A percentile compares a stretch with the other conserved stretches of the same genome.
Evolutionary conservation across 2,797 vertebrate species (phyloP).

Genomic region (Cynopterus sphinx): DNA sequence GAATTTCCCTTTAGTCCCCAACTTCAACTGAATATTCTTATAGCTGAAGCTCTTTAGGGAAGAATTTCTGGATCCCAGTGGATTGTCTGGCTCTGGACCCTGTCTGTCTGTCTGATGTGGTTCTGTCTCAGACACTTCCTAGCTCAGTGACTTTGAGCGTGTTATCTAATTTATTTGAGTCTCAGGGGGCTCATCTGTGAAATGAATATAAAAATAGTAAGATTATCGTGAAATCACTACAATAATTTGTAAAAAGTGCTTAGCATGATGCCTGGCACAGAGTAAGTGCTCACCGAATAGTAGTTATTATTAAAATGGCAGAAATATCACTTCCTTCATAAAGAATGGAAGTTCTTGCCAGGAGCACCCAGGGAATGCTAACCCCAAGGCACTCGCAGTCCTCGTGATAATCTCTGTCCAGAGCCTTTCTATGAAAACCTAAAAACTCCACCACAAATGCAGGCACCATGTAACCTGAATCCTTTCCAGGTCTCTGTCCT

Average conservation of each 20-base stretch:
- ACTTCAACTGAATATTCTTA: background rate
- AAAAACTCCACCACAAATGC: background rate
- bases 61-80: background rate
- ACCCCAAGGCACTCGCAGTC: background rate
- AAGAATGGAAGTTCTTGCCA: background rate
- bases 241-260: background rate
- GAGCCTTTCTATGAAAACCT: background rate
- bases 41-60: background rate
- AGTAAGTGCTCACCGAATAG: background rate
- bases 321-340: background rate
- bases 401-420: background rate
- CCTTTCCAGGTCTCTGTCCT: background rate
- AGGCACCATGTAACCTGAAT: background rate
- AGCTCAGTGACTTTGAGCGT: background rate
- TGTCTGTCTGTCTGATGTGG: background rate
- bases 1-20: background rate
- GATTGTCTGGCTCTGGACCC: background rate
- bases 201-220: background rate
- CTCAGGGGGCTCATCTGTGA: background rate
- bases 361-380: background rate
- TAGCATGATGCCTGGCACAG: background rate
- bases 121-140: background rate
- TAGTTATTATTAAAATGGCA: background rate
- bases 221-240: background rate
- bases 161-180: background rate